Evolutionary conservation across 2,888 invertebrate genomes (phyloP).

Genomic region (Acanthosepion lycidas): DNA sequence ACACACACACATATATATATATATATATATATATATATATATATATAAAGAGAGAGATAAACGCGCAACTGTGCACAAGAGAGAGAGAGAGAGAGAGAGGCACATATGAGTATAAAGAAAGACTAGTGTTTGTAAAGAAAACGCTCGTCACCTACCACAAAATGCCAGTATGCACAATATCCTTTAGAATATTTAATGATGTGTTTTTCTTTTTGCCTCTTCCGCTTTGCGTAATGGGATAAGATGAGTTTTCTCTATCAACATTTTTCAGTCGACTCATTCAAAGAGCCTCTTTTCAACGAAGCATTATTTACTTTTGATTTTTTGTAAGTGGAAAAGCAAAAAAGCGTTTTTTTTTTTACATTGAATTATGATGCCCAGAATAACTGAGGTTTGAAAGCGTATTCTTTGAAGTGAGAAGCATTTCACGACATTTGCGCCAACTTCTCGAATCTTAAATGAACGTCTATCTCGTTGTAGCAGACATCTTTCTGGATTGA

Average conservation of each 20-base stretch:
- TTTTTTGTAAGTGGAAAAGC: neutral
- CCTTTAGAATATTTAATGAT: conserved; percentile 22
- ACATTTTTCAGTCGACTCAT: neutral
- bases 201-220: conserved; percentile 10
- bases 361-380: neutral
- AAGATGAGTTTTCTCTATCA: conserved; percentile 33
- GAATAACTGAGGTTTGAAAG: conserved; percentile 1
- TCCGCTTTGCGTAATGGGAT: conserved; percentile 33
- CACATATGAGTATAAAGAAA: neutral
- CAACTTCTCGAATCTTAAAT: neutral
- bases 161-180: conserved; percentile 20
- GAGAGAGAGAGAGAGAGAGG: neutral
- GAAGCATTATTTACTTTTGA: conserved; percentile 33
- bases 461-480: conserved; percentile 33
- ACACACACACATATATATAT: conserved; percentile 38
- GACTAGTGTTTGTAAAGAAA: neutral
- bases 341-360: neutral
- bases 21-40: neutral
- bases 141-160: neutral
- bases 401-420: neutral
- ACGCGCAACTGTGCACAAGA: no score
- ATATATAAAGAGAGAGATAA: no score
- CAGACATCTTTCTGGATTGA: neutral
- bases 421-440: conserved; percentile 33
- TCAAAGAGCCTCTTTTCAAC: conserved; percentile 21